Base-by-base conservation (phyloP, 1,140 invertebrate genomes). In the Temnothorax longispinosus region DNA sequence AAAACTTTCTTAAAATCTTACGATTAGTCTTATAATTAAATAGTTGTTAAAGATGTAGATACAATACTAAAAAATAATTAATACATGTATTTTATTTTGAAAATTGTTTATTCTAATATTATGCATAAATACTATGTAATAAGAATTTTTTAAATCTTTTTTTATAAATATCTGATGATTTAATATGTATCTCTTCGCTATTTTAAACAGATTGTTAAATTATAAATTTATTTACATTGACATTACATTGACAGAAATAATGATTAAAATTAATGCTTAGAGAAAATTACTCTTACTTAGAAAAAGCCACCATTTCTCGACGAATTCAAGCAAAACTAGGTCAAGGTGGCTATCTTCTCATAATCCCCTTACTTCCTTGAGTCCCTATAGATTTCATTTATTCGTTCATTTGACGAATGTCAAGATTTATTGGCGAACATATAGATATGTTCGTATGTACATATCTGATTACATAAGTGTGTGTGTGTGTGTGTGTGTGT, bases 331-430 rank as follows among this genome's bases (percentile, higher is more conserved):
- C 27, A 32, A 56, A 92, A 92, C 81, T 93, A 84, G 92, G 92
- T 93, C 92, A 93, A 93, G 92, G 92, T 93, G 84, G 62, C 69
- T 78, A 80, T 88, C 82, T 91, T 81, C 47, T 71, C 71, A 65
- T 89, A 76, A 88, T 87, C 88, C 90, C 77, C 87, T 85, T 91
- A 80, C 56, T 90, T 89, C 80, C 85, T 54, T 72, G 47, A 90
- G 65, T 74, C 84, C 69, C 54, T 80, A 47, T 64, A 87, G 69
- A 76, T 88, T 92, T 90, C 91, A 89, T 90, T 91, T 91, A 91
- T 88, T 92, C 81, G 87, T 91, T 93, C 88, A 87, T 91, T 89
- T 78, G 77, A 88, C 86, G 84, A 92, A 90, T 89, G 87, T 87
- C 21, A 81, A 75, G 77, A 76, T 71, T 44, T 10, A 38, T 84